Evolutionary conservation across 2,888 invertebrate species (phyloP), one percentile per base, ranked within the genome.

Genomic region (Trichacis sp.): DNA sequence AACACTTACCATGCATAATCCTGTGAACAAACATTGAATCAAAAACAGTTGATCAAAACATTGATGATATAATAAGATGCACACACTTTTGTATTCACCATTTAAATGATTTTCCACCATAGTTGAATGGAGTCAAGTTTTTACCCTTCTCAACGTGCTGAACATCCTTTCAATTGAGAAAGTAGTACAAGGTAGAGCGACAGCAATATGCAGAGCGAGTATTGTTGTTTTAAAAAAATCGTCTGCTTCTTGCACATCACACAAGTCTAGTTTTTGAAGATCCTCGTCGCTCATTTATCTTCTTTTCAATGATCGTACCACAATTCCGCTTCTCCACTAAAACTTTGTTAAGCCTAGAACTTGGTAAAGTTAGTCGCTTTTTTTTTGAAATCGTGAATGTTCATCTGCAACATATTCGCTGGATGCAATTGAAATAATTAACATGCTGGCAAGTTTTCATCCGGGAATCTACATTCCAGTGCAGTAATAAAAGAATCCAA

Each of bases 401-500:
- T n/a, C n/a, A n/a, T n/a, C n/a, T n/a, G n/a, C n/a, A n/a, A n/a
- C n/a, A n/a, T n/a, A n/a, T n/a, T n/a, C n/a, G 24, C 11, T 14
- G 40, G 59, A 43, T 61, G 55, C 17, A 56, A 42, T 33, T 38
- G 45, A 4, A 18, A 18, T 18, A 48, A 36, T 15, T 20, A 18
- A 29, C 46, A 60, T 3, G 50, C 50, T 57, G 59, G 56, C 17
- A 48, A 60, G 62, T 67, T 63, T 58, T 67, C 51, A 50, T 46
- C 55, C 58, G 61, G 56, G 58, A 68, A 75, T 19, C 51, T 36
- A n/a, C 29, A 15, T n/a, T 43, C 38, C 15, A 63, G 43, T 24
- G 73, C 72, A 46, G 68, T 53, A 46, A 64, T 71, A 51, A 74
- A 19, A 18, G 73, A 75, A 43, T 76, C 72, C 50, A 75, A 62